Conservation (phyloP, 2,888 invertebrate genomes). For the Halictus quadricinctus region DNA sequence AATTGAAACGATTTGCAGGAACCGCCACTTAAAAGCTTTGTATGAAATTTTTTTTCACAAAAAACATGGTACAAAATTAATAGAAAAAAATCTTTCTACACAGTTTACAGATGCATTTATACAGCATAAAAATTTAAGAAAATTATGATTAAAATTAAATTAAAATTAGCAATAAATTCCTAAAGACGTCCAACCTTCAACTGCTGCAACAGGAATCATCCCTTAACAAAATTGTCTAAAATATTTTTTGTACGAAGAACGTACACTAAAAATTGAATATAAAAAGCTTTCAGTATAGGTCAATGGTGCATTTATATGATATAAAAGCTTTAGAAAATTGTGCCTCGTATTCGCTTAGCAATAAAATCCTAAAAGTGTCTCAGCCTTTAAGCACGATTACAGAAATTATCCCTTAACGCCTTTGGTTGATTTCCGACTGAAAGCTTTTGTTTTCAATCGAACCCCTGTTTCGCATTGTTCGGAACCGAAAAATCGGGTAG, state of each 20-base stretch:
- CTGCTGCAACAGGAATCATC: no score
- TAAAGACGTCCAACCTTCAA: no score
- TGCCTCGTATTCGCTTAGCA: background rate
- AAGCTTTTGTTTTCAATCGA: background rate
- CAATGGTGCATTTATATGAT: no score
- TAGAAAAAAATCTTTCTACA: background rate
- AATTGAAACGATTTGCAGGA: background rate
- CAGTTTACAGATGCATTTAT: background rate
- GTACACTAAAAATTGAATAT: no score
- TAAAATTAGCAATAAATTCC: no score
- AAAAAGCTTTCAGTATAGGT: no score
- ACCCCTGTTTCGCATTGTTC: background rate
- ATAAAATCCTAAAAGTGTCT: background rate
- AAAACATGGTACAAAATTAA: background rate
- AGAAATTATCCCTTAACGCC: background rate
- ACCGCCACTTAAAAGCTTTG: background rate
- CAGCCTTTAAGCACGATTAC: background rate
- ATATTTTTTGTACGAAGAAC: no score
- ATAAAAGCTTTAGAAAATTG: background rate
- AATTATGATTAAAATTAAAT: no score
- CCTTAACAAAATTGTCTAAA: no score
- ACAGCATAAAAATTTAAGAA: background rate
- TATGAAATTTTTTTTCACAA: background rate
- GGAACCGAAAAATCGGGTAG: background rate
- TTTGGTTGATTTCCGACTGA: background rate